These are phyloP conservation scores for Pipistrellus pipistrellus DNA, from an alignment of 2,797 vertebrate species.

Conservation along the genomic window DNA sequence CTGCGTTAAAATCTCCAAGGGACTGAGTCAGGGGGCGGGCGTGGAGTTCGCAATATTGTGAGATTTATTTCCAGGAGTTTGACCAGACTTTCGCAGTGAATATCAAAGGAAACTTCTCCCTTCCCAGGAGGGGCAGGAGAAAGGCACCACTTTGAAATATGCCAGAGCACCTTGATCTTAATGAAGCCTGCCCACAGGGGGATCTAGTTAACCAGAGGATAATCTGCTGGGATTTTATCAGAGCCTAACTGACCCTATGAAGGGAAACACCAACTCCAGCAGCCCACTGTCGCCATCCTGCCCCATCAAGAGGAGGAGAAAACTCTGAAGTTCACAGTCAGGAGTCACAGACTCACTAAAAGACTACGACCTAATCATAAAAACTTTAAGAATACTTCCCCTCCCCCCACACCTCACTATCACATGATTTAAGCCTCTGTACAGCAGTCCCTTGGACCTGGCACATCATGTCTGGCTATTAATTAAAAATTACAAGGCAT, in stretches of 20 bases:
- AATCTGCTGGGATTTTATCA: neutral
- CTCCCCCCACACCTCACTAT: neutral
- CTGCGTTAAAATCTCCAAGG: neutral
- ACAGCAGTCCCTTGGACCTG: neutral
- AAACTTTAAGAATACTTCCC: neutral
- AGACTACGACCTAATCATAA: neutral
- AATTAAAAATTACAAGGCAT: neutral
- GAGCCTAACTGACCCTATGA: neutral
- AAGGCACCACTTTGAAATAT: neutral
- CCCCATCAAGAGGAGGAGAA: neutral
- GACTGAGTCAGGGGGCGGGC: neutral
- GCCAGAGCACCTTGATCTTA: neutral
- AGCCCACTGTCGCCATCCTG: neutral
- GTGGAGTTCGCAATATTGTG: neutral
- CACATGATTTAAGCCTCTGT: neutral
- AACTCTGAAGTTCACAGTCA: neutral
- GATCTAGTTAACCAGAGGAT: neutral
- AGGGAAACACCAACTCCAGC: neutral
- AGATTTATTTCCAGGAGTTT: neutral
- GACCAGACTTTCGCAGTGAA: neutral
- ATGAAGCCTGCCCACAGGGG: neutral
- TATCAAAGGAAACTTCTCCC: neutral
- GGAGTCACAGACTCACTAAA: neutral
- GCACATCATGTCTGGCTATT: neutral
- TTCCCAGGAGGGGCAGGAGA: neutral